Conservation (phyloP, 2,888 invertebrate species). For the Zeuzera pyrina region DNA sequence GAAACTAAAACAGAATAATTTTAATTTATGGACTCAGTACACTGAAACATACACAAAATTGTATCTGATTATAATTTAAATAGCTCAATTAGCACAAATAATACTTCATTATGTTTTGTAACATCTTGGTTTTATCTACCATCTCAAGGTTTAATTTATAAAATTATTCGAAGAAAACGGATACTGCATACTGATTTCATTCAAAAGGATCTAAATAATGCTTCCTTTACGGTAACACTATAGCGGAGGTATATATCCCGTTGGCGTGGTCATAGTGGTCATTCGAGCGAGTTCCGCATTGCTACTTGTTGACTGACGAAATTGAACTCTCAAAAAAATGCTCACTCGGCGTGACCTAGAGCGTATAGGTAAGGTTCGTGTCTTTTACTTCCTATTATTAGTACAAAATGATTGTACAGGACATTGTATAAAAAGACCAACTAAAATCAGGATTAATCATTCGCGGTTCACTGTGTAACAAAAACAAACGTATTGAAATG, state of each 20-base stretch:
- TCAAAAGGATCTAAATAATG: constrained; percentile 10
- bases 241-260: constrained; percentile 7
- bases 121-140: constrained; percentile 12
- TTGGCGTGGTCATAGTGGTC: constrained; percentile 20
- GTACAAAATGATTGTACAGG: constrained; percentile 44
- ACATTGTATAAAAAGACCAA: constrained; percentile 45
- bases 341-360: constrained; percentile 55
- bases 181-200: constrained; percentile 10
- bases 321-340: constrained; percentile 53
- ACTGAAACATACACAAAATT: constrained; percentile 11
- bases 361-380: constrained; percentile 34
- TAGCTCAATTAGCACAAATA: constrained; percentile 24
- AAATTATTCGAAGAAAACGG: background rate
- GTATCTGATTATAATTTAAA: constrained; percentile 22
- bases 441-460: constrained; percentile 46
- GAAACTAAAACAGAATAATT: too few relatives aligned
- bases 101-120: constrained; percentile 13
- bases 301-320: constrained; percentile 38
- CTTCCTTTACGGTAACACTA: constrained; percentile 14
- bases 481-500: constrained; percentile 59
- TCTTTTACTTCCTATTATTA: constrained; percentile 64
- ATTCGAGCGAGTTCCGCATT: constrained; percentile 45
- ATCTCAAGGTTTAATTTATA: constrained; percentile 13
- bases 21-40: too few relatives aligned
- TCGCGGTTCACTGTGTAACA: constrained; percentile 59